phyloP scores from a whole-genome alignment of 2,797 vertebrate genomes.

The Scleropages formosus region DNA sequence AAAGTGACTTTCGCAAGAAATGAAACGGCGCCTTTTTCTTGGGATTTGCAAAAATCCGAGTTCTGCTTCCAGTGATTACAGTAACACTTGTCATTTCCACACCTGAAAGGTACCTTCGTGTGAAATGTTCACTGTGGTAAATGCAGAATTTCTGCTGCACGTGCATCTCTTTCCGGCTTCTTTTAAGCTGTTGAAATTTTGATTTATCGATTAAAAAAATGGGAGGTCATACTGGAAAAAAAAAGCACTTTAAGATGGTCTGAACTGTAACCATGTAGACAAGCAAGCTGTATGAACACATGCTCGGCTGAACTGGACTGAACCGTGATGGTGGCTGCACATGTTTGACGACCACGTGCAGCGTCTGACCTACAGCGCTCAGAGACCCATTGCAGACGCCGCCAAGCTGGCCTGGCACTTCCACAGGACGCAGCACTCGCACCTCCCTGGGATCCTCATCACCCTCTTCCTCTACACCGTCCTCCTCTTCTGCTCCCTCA shows the following conservation, averaged over 20 bases:
- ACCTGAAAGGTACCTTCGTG: not conserved
- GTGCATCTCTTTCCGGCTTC: not conserved
- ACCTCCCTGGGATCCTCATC: conserved; percentile 74
- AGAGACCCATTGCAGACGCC: conserved; percentile 80
- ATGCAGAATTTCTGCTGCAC: not conserved
- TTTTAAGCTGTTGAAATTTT: too few relatives aligned
- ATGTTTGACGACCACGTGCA: conserved; percentile 52
- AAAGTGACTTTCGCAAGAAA: conserved; percentile 75
- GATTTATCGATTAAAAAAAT: too few relatives aligned
- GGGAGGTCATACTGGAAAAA: too few relatives aligned
- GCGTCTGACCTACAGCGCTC: conserved; percentile 70
- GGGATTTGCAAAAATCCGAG: conserved; percentile 34
- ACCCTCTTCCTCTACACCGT: conserved; percentile 78
- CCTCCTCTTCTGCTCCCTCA: conserved; percentile 74
- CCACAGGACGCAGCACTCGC: conserved; percentile 69
- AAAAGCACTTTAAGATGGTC: too few relatives aligned
- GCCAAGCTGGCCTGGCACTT: conserved; percentile 92
- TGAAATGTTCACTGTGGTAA: too few relatives aligned
- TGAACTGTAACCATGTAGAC: too few relatives aligned
- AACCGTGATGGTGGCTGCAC: too few relatives aligned
- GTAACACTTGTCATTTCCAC: not conserved
- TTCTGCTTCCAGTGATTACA: conserved; percentile 32
- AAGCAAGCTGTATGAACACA: too few relatives aligned
- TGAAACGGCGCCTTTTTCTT: conserved; percentile 53
- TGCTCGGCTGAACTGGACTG: too few relatives aligned